These are phyloP conservation scores for pig (Sus scrofa) DNA, from an alignment of 2,113 vertebrate genomes.

Conservation along the genomic window DNA sequence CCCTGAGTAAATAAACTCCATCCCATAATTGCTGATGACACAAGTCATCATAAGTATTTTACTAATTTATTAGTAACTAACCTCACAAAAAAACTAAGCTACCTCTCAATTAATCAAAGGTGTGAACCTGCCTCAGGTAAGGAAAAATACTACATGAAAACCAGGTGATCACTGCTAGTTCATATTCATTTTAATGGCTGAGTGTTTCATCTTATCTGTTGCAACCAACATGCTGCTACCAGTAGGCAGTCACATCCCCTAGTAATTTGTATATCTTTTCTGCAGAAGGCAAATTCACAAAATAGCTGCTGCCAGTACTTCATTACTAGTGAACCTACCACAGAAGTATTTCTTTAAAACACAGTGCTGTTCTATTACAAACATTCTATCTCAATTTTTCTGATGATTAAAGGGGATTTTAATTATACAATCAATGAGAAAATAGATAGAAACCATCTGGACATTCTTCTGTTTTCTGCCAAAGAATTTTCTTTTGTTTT, in stretches of 20 bases:
- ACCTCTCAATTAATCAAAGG: neutral
- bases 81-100: neutral
- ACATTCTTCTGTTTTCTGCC: slow-evolving; percentile 80
- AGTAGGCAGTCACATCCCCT: neutral
- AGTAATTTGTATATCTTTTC: neutral
- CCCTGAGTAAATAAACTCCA: neutral
- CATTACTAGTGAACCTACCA: slow-evolving; percentile 61
- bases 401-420: slow-evolving; percentile 85
- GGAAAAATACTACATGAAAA: neutral
- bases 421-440: slow-evolving; percentile 85
- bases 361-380: slow-evolving; percentile 73
- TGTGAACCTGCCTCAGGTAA: slow-evolving; percentile 1
- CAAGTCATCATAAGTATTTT: neutral
- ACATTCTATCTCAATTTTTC: slow-evolving; percentile 84
- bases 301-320: slow-evolving; percentile 56
- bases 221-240: slow-evolving; percentile 11
- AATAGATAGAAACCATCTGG: slow-evolving; percentile 86
- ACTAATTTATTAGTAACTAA: slow-evolving; percentile 38
- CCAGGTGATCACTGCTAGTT: neutral
- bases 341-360: slow-evolving; percentile 74
- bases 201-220: neutral
- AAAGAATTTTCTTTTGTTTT: slow-evolving; percentile 86
- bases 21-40: neutral
- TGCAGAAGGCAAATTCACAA: slow-evolving; percentile 51
- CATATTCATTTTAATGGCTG: neutral